Evolutionary conservation across 64 coral and sea anemone genomes (phyloP), one percentile per base, ranked within the genome.

Genomic region (Astreopora myriophthalma): DNA sequence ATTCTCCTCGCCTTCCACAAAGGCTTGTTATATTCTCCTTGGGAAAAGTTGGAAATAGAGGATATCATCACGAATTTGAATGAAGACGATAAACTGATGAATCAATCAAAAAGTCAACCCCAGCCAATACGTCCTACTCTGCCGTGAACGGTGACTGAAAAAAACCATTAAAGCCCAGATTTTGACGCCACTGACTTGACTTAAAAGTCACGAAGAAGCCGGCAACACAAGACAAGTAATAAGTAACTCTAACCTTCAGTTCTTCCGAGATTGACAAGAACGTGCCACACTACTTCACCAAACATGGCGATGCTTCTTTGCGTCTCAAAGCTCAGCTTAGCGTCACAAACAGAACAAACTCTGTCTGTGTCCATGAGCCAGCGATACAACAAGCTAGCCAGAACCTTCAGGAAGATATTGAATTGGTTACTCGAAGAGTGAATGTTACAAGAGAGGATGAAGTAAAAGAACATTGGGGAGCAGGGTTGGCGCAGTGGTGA

Each of bases 321-420:
- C 34, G 77, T 63, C 33, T 70, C 51, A 3, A 80, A 5, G 37
- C 79, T 80, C 17, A 84, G 72, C 30, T 60, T 26, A 19, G 36
- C 30, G 32, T 75, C 80, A 86, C 69, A 76, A 22, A 20, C 32
- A 22, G 52, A 58, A 17, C 46, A 71, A 14, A 85, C 31, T 71
- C 51, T 70, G 82, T 92, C 90, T 5, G 37, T 58, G 44, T 85
- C 80, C 6, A 75, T 87, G 11, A 95, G 69, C 70, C 81, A 84
- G 1, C 93, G 88, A 65, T 72, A 95, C 62, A 95, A 51, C 71
- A 95, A 79, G 52, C 87, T 85, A 48, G 88, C 88, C 40, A 95
- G 62, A 48, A 95, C 80, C 93, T 95, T 14, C 19, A 38, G 34
- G 51, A 10, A 80, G 0, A 39, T 46, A 76, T 24, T 78, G 11